Percentiles rank a stretch among this genome's conserved stretches.
Evolutionary conservation across 1,140 invertebrate genomes (phyloP).

Genomic region (Agraylea sexmaculata): DNA sequence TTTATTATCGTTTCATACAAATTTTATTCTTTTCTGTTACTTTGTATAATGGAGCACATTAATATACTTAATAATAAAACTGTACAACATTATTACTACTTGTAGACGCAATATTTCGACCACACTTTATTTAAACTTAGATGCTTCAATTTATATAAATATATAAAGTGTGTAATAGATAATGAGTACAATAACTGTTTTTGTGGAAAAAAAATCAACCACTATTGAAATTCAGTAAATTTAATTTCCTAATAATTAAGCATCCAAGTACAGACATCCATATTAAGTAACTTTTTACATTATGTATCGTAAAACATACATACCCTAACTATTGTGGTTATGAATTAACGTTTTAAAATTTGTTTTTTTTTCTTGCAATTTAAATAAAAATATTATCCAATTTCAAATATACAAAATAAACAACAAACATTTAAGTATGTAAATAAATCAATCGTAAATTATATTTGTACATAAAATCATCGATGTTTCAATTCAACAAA

Average conservation of each 20-base stretch:
- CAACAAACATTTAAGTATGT: conserved; percentile 15
- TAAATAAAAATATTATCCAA: conserved; percentile 15
- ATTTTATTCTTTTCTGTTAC: conserved; percentile 21
- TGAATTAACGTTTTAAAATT: conserved; percentile 14
- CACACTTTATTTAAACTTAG: conserved; percentile 6
- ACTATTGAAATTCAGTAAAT: neutral
- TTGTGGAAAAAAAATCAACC: too few relatives aligned
- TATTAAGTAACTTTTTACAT: conserved; percentile 22
- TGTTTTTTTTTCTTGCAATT: too few relatives aligned
- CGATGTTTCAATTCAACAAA: neutral
- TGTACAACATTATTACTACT: conserved; percentile 20
- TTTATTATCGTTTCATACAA: conserved; percentile 23
- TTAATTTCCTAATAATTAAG: conserved; percentile 9
- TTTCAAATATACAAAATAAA: conserved; percentile 15
- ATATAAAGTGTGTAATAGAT: too few relatives aligned
- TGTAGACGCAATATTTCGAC: conserved; percentile 21
- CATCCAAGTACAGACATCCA: conserved; percentile 21
- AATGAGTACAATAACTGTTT: too few relatives aligned
- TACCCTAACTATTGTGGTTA: conserved; percentile 2
- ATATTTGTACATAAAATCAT: conserved; percentile 14
- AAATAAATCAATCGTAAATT: conserved; percentile 11
- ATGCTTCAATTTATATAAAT: conserved; percentile 3
- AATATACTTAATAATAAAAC: conserved; percentile 20
- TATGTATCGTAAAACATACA: too few relatives aligned
- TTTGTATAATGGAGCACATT: conserved; percentile 22